A percentile compares a stretch with the other conserved stretches of the same genome.
These are phyloP conservation scores for Hycleus phaleratus DNA, from an alignment of 1,140 invertebrate species.

Conservation along the genomic window DNA sequence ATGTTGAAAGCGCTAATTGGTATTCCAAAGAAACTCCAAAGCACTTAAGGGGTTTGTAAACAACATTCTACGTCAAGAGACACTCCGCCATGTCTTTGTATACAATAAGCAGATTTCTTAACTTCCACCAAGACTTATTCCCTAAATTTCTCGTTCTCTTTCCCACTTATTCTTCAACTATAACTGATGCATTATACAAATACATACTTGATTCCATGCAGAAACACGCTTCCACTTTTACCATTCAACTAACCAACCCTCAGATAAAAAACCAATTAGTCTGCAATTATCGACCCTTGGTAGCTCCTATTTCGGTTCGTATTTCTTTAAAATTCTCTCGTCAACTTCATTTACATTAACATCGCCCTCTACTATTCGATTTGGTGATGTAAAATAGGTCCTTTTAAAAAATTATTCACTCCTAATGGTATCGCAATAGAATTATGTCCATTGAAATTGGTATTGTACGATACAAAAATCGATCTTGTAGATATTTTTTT, in stretches of 20 bases:
- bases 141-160: too few species aligned
- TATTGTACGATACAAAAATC: too few species aligned
- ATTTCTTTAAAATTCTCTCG: neutral
- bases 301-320: neutral
- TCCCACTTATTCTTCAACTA: too few species aligned
- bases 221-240: too few species aligned
- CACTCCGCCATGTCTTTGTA: constrained; percentile 17
- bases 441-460: too few species aligned
- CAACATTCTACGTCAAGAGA: constrained; percentile 7
- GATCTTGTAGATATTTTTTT: neutral
- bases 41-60: constrained; percentile 19
- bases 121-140: neutral
- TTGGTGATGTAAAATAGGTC: too few species aligned
- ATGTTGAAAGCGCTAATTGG: constrained; percentile 15
- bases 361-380: neutral
- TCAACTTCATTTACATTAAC: neutral
- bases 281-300: neutral
- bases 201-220: too few species aligned
- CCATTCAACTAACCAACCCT: too few species aligned
- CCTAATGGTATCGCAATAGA: too few species aligned
- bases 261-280: neutral
- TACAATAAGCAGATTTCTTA: constrained; percentile 10
- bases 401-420: too few species aligned
- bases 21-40: constrained; percentile 15
- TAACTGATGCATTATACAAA: too few species aligned